Conservation (phyloP, 2,797 vertebrate genomes). For the Myotis daubentonii region DNA sequence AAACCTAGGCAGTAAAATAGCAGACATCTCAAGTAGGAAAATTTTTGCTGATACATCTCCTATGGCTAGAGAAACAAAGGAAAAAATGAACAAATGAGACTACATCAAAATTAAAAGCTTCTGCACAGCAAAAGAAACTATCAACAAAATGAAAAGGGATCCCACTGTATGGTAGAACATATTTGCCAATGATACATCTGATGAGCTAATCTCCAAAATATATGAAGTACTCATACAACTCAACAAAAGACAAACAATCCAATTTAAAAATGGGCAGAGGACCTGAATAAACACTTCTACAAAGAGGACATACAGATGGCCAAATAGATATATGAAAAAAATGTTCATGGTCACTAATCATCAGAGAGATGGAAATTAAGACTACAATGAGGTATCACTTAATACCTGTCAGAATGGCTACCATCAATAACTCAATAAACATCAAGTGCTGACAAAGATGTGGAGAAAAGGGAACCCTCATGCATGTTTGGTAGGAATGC, state of each 20-base stretch:
- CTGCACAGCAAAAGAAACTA: background rate
- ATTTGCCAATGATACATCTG: background rate
- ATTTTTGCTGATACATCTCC: background rate
- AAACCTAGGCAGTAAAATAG: background rate
- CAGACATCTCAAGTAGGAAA: background rate
- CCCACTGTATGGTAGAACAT: background rate
- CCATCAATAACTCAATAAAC: background rate
- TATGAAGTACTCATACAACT: background rate
- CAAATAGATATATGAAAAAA: background rate
- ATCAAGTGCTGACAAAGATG: background rate
- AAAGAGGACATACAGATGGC: background rate
- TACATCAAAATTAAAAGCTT: background rate
- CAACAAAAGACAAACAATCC: background rate
- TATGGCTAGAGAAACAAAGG: background rate
- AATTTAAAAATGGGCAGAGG: background rate
- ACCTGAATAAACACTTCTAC: background rate
- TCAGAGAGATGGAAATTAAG: background rate
- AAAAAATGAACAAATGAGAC: background rate
- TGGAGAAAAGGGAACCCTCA: background rate
- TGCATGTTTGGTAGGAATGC: background rate
- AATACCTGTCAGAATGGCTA: background rate
- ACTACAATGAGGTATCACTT: background rate
- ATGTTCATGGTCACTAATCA: background rate
- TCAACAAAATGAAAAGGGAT: background rate
- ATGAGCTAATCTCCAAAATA: background rate